Evolutionary conservation across 1,140 invertebrate genomes (phyloP).

Genomic region (Uloborus diversus): DNA sequence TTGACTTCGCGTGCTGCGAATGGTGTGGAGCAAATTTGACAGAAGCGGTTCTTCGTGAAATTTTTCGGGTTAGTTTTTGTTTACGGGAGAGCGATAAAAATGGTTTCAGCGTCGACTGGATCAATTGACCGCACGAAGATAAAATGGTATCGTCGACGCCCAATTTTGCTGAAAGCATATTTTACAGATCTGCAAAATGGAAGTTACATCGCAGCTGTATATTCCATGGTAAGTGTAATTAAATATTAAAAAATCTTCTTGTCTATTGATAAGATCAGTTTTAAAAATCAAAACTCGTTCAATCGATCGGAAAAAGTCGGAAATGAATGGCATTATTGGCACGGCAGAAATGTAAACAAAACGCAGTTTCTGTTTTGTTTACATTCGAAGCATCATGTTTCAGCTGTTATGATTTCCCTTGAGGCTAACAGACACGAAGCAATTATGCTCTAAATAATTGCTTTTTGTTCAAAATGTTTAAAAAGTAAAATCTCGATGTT

Average conservation of each 20-base stretch:
- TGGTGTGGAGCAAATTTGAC: not conserved
- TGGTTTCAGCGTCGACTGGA: slow-evolving; percentile 33
- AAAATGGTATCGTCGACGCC: slow-evolving; percentile 59
- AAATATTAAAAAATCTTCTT: not conserved
- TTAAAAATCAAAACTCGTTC: no score
- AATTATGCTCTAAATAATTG: no score
- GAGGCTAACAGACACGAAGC: no score
- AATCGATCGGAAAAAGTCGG: no score
- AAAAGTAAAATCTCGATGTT: no score
- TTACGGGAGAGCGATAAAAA: not conserved
- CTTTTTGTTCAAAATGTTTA: no score
- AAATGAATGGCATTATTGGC: no score
- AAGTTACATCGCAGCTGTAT: slow-evolving; percentile 62
- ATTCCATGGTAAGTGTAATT: slow-evolving; percentile 63
- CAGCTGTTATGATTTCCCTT: no score
- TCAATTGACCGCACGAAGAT: slow-evolving; percentile 34
- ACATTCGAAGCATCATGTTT: no score
- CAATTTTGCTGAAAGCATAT: slow-evolving; percentile 61
- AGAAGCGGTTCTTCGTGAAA: slow-evolving; percentile 12
- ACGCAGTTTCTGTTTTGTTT: no score
- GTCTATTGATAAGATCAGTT: no score
- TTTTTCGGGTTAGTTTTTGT: slow-evolving; percentile 6
- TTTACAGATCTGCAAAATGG: slow-evolving; percentile 63
- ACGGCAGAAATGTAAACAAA: no score
- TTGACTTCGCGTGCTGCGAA: not conserved